A percentile compares a stretch with the other conserved stretches of the same genome.
These are phyloP conservation scores for Morinoia aosen DNA, from an alignment of 2,888 invertebrate genomes.

Conservation along the genomic window DNA sequence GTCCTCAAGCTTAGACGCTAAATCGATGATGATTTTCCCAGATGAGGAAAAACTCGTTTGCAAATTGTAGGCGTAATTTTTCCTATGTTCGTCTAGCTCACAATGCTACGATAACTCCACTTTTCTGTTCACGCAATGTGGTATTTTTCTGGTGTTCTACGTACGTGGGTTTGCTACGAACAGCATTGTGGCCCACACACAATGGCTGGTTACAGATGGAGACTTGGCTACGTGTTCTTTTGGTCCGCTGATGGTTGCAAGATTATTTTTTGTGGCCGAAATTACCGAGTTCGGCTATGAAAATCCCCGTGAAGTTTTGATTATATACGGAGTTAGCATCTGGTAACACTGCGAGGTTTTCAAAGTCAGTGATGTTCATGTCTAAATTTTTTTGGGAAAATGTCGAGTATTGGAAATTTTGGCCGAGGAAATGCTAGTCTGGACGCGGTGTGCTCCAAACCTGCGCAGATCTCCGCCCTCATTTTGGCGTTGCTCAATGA, in stretches of 20 bases:
- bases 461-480: too few relatives aligned
- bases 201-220: too few relatives aligned
- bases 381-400: neutral
- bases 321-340: neutral
- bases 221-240: neutral
- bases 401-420: too few relatives aligned
- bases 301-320: neutral
- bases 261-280: neutral
- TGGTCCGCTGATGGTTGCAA: neutral
- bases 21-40: neutral
- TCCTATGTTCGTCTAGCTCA: neutral
- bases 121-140: too few relatives aligned
- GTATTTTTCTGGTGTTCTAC: too few relatives aligned
- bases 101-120: neutral
- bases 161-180: too few relatives aligned
- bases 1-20: neutral
- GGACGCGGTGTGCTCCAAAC: too few relatives aligned
- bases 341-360: neutral
- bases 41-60: neutral
- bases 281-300: neutral
- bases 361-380: neutral
- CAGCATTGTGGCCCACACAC: too few relatives aligned
- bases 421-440: too few relatives aligned
- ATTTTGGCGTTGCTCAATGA: too few relatives aligned
- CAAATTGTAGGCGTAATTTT: neutral